These are phyloP conservation scores for Porites divaricata DNA, from an alignment of 92 coral and sea anemone species.

Conservation along the genomic window DNA sequence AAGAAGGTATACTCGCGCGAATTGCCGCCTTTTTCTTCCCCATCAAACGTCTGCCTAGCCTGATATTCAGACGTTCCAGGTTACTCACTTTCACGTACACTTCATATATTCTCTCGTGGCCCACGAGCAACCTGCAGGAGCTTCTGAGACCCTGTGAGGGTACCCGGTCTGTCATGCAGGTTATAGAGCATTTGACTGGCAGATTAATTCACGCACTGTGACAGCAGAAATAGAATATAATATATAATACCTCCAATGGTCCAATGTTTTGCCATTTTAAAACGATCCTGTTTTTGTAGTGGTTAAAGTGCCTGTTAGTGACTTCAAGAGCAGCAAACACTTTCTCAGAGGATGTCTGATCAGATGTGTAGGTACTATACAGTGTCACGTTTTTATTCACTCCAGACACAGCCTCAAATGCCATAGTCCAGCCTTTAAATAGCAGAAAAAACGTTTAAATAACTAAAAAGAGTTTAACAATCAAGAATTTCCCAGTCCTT, in stretches of 20 bases:
- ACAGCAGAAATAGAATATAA: background rate
- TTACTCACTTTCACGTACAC: too few relatives aligned
- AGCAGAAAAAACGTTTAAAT: background rate
- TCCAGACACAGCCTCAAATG: constrained; percentile 47
- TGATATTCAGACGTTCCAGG: too few relatives aligned
- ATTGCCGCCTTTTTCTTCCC: too few relatives aligned
- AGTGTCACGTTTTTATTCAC: background rate
- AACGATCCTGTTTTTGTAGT: constrained; percentile 52
- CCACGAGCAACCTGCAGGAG: too few relatives aligned
- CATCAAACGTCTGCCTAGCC: too few relatives aligned
- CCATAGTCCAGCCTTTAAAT: constrained; percentile 43
- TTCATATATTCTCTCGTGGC: too few relatives aligned
- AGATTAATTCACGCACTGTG: too few relatives aligned
- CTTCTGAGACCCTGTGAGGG: too few relatives aligned
- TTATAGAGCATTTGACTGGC: too few relatives aligned
- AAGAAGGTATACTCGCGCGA: too few relatives aligned
- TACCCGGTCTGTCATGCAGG: too few relatives aligned
- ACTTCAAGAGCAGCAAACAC: constrained; percentile 34
- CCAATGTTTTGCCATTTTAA: constrained; percentile 29
- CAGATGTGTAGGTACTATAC: background rate
- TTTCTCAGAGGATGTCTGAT: constrained; percentile 8
- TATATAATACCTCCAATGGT: constrained; percentile 16
- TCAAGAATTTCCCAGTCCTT: too few relatives aligned
- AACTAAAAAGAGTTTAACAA: background rate
- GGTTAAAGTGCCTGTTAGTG: constrained; percentile 7